These are phyloP conservation scores for Sardinella longiceps DNA, from an alignment of 2,797 vertebrate species.

Conservation along the genomic window DNA sequence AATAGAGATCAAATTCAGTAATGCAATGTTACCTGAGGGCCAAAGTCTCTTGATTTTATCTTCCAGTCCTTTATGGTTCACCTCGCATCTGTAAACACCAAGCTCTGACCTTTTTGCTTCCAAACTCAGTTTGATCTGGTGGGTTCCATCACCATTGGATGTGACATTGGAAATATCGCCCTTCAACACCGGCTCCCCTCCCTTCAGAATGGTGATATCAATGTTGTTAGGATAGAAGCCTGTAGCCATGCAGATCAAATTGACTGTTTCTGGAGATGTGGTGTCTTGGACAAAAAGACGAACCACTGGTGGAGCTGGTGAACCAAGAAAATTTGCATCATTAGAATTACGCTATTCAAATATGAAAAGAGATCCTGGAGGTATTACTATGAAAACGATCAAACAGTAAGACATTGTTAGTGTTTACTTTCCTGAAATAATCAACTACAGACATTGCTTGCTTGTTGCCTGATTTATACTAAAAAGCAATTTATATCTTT, in stretches of 20 bases:
- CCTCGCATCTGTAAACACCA: constrained; percentile 48
- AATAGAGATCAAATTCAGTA: too few relatives aligned
- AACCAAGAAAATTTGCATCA: not conserved
- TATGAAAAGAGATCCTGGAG: too few relatives aligned
- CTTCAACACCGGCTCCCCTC: not conserved
- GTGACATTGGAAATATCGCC: constrained; percentile 38
- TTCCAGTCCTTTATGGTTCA: accelerated
- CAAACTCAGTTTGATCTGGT: constrained; percentile 57
- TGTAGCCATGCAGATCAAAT: constrained; percentile 66
- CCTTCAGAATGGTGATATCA: constrained; percentile 38
- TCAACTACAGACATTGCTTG: too few relatives aligned
- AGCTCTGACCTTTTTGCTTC: constrained; percentile 47
- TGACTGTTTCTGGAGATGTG: accelerated
- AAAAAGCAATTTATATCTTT: too few relatives aligned
- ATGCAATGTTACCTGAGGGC: not conserved
- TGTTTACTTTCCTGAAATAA: too few relatives aligned
- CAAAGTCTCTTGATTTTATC: accelerated
- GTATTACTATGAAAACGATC: too few relatives aligned
- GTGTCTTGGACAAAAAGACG: not conserved
- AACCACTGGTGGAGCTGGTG: not conserved
- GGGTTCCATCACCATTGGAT: constrained; percentile 62
- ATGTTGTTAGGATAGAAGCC: constrained; percentile 63
- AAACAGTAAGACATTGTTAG: too few relatives aligned
- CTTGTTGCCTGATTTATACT: too few relatives aligned
- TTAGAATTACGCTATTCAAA: too few relatives aligned